Evolutionary conservation across 2,888 invertebrate species (phyloP).

Genomic region (Caenorhabditis angaria): DNA sequence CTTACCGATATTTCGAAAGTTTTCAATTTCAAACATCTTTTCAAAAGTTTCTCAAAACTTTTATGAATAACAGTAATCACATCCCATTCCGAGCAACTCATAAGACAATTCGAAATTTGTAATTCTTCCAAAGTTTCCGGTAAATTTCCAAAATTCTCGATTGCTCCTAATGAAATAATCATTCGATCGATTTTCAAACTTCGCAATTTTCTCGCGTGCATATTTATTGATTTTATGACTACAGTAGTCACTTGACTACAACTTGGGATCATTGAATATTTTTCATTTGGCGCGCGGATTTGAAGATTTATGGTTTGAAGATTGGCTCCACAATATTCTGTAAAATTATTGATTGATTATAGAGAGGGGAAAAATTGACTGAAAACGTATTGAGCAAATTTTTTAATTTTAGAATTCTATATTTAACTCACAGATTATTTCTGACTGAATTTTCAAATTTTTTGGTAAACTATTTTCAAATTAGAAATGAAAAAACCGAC

Average conservation of each 20-base stretch:
- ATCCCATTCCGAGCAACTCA: conserved; percentile 37
- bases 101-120: conserved; percentile 34
- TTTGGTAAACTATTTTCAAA: too few relatives aligned
- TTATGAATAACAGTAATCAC: conserved; percentile 27
- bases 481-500: too few relatives aligned
- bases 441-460: too few relatives aligned
- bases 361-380: too few relatives aligned
- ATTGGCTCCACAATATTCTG: conserved; percentile 17
- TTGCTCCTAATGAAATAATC: conserved; percentile 16
- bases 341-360: too few relatives aligned
- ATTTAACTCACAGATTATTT: too few relatives aligned
- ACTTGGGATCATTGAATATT: conserved; percentile 5
- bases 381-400: too few relatives aligned
- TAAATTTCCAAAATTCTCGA: conserved; percentile 34
- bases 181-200: conserved; percentile 7
- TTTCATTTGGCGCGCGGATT: conserved; percentile 5
- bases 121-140: conserved; percentile 30
- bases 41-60: conserved; percentile 26
- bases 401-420: too few relatives aligned
- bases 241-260: not conserved
- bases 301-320: conserved; percentile 14
- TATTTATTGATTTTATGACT: not conserved
- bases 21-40: conserved; percentile 17
- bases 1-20: conserved; percentile 30
- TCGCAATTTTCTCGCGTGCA: not conserved